These are phyloP conservation scores for Hartigia nigra DNA, from an alignment of 2,888 invertebrate species.

Conservation along the genomic window DNA sequence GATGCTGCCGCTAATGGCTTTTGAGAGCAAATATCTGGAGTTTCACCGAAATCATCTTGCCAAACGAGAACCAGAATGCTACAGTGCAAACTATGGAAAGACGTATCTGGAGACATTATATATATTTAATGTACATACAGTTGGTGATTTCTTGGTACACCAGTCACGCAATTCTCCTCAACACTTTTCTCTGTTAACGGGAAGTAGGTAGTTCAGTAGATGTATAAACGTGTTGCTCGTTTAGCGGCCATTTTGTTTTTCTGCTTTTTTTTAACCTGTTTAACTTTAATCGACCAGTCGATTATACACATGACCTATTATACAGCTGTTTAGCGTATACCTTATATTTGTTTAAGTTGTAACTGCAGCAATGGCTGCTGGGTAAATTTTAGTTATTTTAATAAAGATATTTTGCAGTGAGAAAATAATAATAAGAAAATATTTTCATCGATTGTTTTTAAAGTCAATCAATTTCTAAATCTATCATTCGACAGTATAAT, in stretches of 20 bases:
- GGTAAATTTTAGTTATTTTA: no score
- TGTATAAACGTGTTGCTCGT: background rate
- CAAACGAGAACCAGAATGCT: background rate
- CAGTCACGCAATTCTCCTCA: background rate
- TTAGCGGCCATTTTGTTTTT: background rate
- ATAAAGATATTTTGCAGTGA: background rate
- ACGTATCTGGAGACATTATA: background rate
- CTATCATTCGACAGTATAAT: no score
- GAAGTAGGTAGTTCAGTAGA: background rate
- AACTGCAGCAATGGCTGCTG: no score
- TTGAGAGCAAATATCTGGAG: slow-evolving; percentile 2
- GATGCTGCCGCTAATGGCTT: background rate
- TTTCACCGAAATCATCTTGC: slow-evolving; percentile 2
- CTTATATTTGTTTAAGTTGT: no score
- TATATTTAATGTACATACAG: background rate
- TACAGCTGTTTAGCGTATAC: background rate
- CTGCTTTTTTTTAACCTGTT: background rate
- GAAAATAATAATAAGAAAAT: no score
- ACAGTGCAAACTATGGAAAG: background rate
- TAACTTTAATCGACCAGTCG: background rate
- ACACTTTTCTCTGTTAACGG: background rate
- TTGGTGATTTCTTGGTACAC: background rate
- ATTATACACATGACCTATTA: background rate
- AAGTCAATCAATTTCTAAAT: background rate
- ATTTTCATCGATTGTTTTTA: background rate